These are phyloP conservation scores for Thalassaphorura encarpata DNA, from an alignment of 1,140 invertebrate species.

Conservation along the genomic window DNA sequence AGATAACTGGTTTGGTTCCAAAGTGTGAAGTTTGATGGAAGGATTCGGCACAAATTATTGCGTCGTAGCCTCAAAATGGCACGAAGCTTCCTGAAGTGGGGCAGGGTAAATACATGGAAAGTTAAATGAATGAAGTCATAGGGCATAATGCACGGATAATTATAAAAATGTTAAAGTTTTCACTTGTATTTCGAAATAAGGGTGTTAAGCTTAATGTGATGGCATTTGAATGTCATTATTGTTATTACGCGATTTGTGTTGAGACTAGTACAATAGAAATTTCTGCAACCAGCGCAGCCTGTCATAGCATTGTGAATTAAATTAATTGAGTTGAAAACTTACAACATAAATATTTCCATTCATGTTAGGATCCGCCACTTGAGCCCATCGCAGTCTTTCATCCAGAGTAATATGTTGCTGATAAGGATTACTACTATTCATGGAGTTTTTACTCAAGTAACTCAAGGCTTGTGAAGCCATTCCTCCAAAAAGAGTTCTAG, in stretches of 20 bases:
- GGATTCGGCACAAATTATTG: too few species aligned
- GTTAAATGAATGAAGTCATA: too few species aligned
- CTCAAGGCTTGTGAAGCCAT: conserved; percentile 55
- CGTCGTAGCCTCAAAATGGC: too few species aligned
- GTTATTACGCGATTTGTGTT: too few species aligned
- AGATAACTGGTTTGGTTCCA: too few species aligned
- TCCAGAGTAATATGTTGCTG: conserved; percentile 50
- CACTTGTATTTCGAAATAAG: not conserved
- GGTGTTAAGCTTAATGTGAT: not conserved
- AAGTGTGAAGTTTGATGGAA: too few species aligned
- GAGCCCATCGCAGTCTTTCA: conserved; percentile 68
- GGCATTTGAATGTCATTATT: too few species aligned
- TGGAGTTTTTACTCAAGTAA: conserved; percentile 33
- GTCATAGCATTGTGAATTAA: not conserved
- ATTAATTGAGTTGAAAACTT: conserved; percentile 8
- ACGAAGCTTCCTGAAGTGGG: too few species aligned
- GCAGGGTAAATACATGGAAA: too few species aligned
- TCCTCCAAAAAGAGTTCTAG: conserved; percentile 42
- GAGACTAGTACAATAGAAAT: not conserved
- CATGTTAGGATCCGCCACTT: conserved; percentile 54
- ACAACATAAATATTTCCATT: conserved; percentile 32
- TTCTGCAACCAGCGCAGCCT: not conserved
- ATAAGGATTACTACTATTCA: conserved; percentile 38
- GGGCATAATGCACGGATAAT: too few species aligned
- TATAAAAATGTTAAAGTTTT: too few species aligned